Percentiles rank a stretch among this genome's conserved stretches.
These are phyloP conservation scores for Netelia virgata DNA, from an alignment of 2,888 invertebrate species.

Conservation along the genomic window DNA sequence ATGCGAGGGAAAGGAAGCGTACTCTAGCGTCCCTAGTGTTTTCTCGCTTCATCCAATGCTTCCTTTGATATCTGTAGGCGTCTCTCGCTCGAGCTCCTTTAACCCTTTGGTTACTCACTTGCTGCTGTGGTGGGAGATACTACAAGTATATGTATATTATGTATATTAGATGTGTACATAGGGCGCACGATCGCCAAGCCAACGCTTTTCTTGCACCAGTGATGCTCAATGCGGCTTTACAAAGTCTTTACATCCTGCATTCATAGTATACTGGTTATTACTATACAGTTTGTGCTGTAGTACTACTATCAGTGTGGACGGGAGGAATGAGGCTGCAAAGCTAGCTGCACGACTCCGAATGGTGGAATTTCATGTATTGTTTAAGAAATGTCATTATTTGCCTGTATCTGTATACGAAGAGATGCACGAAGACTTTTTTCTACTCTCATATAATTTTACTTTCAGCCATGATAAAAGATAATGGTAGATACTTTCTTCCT, in stretches of 20 bases:
- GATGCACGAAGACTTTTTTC: too few species aligned
- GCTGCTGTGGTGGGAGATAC: slow-evolving; percentile 1
- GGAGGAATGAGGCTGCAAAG: too few species aligned
- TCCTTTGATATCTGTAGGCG: background rate
- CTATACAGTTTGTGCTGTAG: slow-evolving; percentile 53
- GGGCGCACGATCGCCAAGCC: slow-evolving; percentile 37
- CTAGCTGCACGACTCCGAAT: too few species aligned
- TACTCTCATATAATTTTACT: too few species aligned
- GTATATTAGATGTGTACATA: slow-evolving; percentile 44
- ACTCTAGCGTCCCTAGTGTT: slow-evolving; percentile 60
- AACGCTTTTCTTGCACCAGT: slow-evolving; percentile 57
- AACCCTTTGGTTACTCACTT: slow-evolving; percentile 47
- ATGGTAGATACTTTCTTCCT: background rate
- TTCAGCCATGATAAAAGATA: background rate
- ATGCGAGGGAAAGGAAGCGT: slow-evolving; percentile 60
- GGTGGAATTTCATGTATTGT: too few species aligned
- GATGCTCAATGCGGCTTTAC: slow-evolving; percentile 59
- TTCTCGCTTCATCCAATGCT: slow-evolving; percentile 26
- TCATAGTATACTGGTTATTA: slow-evolving; percentile 57
- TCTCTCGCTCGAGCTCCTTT: slow-evolving; percentile 30
- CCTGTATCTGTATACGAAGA: too few species aligned
- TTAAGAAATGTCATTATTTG: too few species aligned
- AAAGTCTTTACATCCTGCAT: slow-evolving; percentile 50
- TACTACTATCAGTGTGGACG: slow-evolving; percentile 35
- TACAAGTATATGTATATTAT: slow-evolving; percentile 22